Conservation (phyloP, 2,797 vertebrate species). For the Phoeniculus purpureus region DNA sequence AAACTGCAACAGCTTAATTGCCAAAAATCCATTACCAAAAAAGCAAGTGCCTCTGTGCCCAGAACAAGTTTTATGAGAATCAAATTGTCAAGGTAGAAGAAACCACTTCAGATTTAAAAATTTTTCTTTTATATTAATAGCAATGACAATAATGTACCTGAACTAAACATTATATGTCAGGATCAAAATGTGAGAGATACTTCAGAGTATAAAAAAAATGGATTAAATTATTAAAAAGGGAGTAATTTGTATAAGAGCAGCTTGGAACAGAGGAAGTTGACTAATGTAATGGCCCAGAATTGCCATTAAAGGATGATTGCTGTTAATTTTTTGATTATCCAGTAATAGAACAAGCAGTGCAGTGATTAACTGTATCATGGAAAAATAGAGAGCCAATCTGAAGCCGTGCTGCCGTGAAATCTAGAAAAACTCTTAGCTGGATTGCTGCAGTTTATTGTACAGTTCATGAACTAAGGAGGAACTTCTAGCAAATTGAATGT, state of each 20-base stretch:
- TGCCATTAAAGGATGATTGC: slow-evolving; percentile 8
- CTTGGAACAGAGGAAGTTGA: slow-evolving; percentile 19
- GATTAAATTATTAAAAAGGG: slow-evolving; percentile 4
- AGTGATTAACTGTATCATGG: slow-evolving; percentile 30
- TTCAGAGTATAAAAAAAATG: background rate
- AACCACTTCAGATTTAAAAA: background rate
- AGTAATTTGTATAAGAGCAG: slow-evolving; percentile 34
- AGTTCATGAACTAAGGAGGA: background rate
- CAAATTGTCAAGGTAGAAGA: background rate
- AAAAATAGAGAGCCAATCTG: slow-evolving; percentile 22
- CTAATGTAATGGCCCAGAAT: slow-evolving; percentile 5
- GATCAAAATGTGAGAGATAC: background rate
- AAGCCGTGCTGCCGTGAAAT: background rate
- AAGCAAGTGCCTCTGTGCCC: background rate
- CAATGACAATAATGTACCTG: background rate
- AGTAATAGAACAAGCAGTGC: slow-evolving; percentile 24
- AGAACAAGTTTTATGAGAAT: background rate
- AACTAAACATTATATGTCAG: background rate
- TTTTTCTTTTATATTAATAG: background rate
- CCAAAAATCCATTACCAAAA: background rate
- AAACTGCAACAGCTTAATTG: no score
- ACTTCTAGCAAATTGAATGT: background rate
- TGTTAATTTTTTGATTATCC: slow-evolving; percentile 40
- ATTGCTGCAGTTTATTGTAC: background rate
- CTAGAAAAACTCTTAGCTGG: background rate